Evolutionary conservation across 2,888 invertebrate species (phyloP), one percentile per base, ranked within the genome.

Genomic region (Sphinx pinastri): DNA sequence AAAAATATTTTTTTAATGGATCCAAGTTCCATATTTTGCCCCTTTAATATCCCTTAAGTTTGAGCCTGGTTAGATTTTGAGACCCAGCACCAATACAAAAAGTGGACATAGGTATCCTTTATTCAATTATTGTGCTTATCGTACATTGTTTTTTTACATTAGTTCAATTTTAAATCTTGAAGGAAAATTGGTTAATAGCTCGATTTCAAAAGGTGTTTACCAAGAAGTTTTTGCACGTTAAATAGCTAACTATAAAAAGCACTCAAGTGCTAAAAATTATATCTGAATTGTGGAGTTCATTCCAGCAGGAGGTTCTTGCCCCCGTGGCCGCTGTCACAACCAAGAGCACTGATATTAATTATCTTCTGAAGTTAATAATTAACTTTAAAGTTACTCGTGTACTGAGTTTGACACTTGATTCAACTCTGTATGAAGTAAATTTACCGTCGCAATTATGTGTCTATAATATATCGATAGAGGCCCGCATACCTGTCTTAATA

Each of bases 331-430:
- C 79, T 80, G 82, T 83, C 84, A 82, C 77, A 76, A 76, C 75
- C 86, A 84, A 80, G 78, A 78, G 76, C 76, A 80, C 78, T 80
- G 83, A 88, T 89, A 89, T 91, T 88, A 89, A 91, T 90, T 89
- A 89, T 88, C 87, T 84, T 84, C 81, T 78, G 78, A 88, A 91
- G 81, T 92, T 88, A 84, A 88, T 91, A 88, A 91, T 91, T 88
- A 90, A 90, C 87, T 90, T 88, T 85, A 83, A 87, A 90, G 83
- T 91, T 89, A 68, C 80, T 77, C 81, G 80, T 83, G 78, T 83
- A 82, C 88, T 85, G 88, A 89, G 86, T 89, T 90, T 89, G 89
- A 83, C 88, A 88, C 82, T 87, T 86, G 82, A 83, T 82, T 85
- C 81, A 73, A 76, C 80, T 83, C 79, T 77, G 79, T 82, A 79